These are phyloP conservation scores for Oscheius sp. DNA, from an alignment of 2,888 invertebrate genomes.

Conservation along the genomic window DNA sequence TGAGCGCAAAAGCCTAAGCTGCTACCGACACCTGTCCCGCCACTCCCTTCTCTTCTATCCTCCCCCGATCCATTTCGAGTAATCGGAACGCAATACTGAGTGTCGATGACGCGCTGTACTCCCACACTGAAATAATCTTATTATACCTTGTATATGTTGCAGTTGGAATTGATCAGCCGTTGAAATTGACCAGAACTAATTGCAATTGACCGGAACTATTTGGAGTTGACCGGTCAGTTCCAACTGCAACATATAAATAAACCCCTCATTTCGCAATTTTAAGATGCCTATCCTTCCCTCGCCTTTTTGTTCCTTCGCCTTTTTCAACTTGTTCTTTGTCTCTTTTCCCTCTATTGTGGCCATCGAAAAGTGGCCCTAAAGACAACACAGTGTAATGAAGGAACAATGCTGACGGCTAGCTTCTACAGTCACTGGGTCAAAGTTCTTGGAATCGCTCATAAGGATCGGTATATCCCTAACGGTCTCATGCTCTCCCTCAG, in stretches of 20 bases:
- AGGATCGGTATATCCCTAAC: too few relatives aligned
- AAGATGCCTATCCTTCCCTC: too few relatives aligned
- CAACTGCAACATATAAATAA: background rate
- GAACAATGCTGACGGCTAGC: too few relatives aligned
- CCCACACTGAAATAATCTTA: background rate
- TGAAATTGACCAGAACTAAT: background rate
- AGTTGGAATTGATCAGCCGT: background rate
- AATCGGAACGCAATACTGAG: background rate
- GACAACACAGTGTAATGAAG: too few relatives aligned
- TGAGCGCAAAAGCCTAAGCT: conserved; percentile 2
- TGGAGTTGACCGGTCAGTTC: background rate
- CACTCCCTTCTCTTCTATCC: background rate
- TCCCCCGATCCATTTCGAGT: background rate
- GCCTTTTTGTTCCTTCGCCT: too few relatives aligned
- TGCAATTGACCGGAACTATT: background rate
- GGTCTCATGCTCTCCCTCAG: too few relatives aligned
- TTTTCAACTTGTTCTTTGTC: too few relatives aligned
- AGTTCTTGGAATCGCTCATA: too few relatives aligned
- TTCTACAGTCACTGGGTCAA: too few relatives aligned
- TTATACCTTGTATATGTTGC: background rate
- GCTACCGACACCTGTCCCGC: conserved; percentile 2
- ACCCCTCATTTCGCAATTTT: too few relatives aligned
- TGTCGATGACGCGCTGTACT: background rate
- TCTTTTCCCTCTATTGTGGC: too few relatives aligned
- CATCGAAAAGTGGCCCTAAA: too few relatives aligned